Evolutionary conservation across 2,888 invertebrate genomes (phyloP), one percentile per base, ranked within the genome.

Genomic region (Catocala fraxini): DNA sequence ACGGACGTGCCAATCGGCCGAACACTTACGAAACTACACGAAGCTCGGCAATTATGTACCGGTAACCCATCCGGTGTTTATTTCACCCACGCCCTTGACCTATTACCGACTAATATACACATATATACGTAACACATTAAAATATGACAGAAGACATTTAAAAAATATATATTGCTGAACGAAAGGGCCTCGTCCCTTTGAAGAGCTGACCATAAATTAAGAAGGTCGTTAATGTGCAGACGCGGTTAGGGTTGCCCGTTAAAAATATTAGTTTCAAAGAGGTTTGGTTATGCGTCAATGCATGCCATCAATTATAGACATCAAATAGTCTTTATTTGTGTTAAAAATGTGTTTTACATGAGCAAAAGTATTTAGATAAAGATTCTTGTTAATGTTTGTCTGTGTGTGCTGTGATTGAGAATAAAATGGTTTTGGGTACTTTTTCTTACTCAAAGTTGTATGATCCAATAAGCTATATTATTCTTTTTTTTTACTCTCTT

Each of bases 191-290:
- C 60, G 68, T 71, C 67, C 77, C 74, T 83, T 81, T 81, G 79
- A 81, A 81, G 75, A 77, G 68, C 51, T 53, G 46, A 64, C 64
- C 70, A 65, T 83, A 82, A 82, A 83, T 83, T 77, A 70, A 56
- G 57, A 63, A 71, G 65, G 46, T 73, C 82, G 77, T 82, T 81
- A 73, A 77, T 51, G 41, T 39, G 43, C 67, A 51, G 54, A 47
- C 48, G 64, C 10, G 54, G 63, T 49, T 58, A 77, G 77, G 77
- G 77, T 59, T 77, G 66, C 58, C 75, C 33, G 35, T 43, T 49
- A 48, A 42, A 25, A 59, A 53, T 33, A 51, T 39, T 53, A 11
- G 39, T 43, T 49, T 34, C 13, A 59, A 59, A 43, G 48, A 43
- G 6, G 25, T 25, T 47, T 15, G 42, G 48, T 59, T 43, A 54